Conservation (phyloP, 2,888 invertebrate species). For the Pantelozetes paolii region DNA sequence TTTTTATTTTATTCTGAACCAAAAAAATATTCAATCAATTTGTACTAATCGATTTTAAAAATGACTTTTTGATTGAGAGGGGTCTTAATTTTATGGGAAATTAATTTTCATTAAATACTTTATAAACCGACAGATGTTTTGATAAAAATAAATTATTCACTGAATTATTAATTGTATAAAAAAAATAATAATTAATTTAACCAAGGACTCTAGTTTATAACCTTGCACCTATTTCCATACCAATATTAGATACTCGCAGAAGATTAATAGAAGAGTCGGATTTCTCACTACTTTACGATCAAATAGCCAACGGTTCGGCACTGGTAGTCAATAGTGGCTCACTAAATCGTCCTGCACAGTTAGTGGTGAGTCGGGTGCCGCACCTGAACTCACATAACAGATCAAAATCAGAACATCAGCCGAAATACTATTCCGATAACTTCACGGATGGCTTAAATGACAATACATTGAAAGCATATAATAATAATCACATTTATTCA, state of each 20-base stretch:
- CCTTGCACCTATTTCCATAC: too few relatives aligned
- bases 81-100: too few relatives aligned
- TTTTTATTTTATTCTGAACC: neutral
- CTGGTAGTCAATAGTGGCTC: neutral
- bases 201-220: too few relatives aligned
- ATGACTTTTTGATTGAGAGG: neutral
- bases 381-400: neutral
- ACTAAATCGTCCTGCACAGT: neutral
- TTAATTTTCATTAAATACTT: too few relatives aligned
- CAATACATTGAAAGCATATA: conserved; percentile 19
- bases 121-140: too few relatives aligned
- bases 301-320: conserved; percentile 22
- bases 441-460: neutral
- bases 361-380: neutral
- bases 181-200: too few relatives aligned
- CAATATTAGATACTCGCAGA: conserved; percentile 7
- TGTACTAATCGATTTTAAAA: too few relatives aligned
- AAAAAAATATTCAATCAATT: too few relatives aligned
- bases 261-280: conserved; percentile 22
- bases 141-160: too few relatives aligned
- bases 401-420: conserved; percentile 35
- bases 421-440: conserved; percentile 24
- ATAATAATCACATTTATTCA: conserved; percentile 1
- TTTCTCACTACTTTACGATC: conserved; percentile 21
- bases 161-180: too few relatives aligned